Percentiles rank a stretch among this genome's conserved stretches.
phyloP scores from a whole-genome alignment of 2,888 invertebrate genomes.

The Plagodis pulveraria region DNA sequence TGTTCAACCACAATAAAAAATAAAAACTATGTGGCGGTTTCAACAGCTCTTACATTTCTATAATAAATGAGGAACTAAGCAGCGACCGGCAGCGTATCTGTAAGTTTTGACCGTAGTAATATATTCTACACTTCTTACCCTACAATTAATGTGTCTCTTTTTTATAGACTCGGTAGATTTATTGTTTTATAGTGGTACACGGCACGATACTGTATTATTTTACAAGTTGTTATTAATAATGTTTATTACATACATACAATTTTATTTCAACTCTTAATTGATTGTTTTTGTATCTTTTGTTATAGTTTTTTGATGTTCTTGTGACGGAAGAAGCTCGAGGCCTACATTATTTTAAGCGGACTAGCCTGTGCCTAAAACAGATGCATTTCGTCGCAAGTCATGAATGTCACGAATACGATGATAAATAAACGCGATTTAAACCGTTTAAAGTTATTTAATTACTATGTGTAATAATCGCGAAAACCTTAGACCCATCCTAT shows the following conservation, averaged over 20 bases:
- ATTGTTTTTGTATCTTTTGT: no score
- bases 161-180: constrained; percentile 25
- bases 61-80: constrained; percentile 27
- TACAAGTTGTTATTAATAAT: constrained; percentile 29
- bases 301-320: no score
- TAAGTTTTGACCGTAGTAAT: constrained; percentile 19
- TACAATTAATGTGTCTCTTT: constrained; percentile 33
- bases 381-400: no score
- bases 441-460: no score
- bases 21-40: not conserved
- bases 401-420: no score
- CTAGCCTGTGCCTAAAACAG: no score
- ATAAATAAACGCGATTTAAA: no score
- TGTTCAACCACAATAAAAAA: no score
- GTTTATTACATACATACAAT: constrained; percentile 17
- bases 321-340: no score
- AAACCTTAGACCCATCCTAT: no score
- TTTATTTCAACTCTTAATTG: not conserved
- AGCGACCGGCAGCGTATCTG: constrained; percentile 15
- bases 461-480: no score
- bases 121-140: constrained; percentile 22
- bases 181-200: constrained; percentile 27
- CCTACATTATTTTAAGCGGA: no score
- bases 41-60: constrained; percentile 25
- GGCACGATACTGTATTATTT: constrained; percentile 23